Conservation (phyloP, 2,888 invertebrate species). For the Amphimallon solstitiale region DNA sequence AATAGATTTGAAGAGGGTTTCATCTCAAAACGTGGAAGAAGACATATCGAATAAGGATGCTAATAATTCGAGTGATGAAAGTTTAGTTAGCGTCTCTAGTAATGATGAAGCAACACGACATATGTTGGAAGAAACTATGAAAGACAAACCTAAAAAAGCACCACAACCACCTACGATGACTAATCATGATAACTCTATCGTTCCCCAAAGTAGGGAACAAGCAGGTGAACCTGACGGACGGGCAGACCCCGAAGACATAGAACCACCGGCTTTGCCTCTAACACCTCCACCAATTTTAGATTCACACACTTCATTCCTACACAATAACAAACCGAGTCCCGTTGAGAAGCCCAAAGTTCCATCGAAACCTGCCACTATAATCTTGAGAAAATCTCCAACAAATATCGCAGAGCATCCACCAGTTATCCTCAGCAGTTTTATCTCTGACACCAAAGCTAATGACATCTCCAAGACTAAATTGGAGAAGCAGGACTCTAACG, state of each 20-base stretch:
- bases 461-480: constrained; percentile 54
- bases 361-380: constrained; percentile 70
- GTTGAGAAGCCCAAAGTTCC: constrained; percentile 76
- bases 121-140: neutral
- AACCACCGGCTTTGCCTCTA: constrained; percentile 76
- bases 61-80: too few relatives aligned
- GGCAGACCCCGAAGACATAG: constrained; percentile 81
- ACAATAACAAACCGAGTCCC: constrained; percentile 67
- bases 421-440: constrained; percentile 53
- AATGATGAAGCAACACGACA: too few relatives aligned
- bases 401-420: constrained; percentile 43
- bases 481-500: constrained; percentile 69
- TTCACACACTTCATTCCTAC: constrained; percentile 75
- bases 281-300: constrained; percentile 72
- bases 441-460: constrained; percentile 38
- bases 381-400: constrained; percentile 53
- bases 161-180: constrained; percentile 27
- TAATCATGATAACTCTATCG: constrained; percentile 41
- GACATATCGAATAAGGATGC: too few relatives aligned
- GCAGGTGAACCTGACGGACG: constrained; percentile 90
- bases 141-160: neutral
- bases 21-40: too few relatives aligned
- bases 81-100: too few relatives aligned
- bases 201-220: constrained; percentile 73
- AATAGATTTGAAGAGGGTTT: too few relatives aligned